A percentile compares a stretch with the other conserved stretches of the same genome.
Conservation (phyloP, 1,140 invertebrate species). For the Arctopsyche grandis region DNA sequence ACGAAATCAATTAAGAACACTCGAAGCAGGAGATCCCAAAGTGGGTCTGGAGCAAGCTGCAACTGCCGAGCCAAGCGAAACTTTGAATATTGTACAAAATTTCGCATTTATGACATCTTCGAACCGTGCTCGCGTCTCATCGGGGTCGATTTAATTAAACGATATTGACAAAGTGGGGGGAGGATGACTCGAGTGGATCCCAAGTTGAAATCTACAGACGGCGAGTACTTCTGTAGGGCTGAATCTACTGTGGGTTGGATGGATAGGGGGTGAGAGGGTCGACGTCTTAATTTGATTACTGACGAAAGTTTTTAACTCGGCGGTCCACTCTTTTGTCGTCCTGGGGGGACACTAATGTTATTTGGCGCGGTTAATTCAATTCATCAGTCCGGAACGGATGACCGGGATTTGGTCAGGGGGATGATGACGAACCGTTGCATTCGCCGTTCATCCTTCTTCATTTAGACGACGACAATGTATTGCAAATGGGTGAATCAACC, state of each 20-base stretch:
- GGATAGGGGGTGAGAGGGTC: constrained; percentile 21
- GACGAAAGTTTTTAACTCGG: constrained; percentile 47
- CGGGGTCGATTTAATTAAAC: constrained; percentile 37
- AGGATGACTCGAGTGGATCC: constrained; percentile 8
- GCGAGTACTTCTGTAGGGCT: neutral
- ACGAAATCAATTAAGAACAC: constrained; percentile 50
- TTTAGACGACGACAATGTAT: too few species aligned
- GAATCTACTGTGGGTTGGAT: neutral
- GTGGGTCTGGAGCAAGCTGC: neutral
- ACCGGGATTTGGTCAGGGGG: constrained; percentile 31
- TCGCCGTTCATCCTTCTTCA: too few species aligned
- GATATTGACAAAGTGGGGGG: constrained; percentile 34
- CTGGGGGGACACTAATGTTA: constrained; percentile 46
- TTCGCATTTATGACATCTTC: neutral
- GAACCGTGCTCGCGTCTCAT: neutral
- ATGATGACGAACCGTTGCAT: constrained; percentile 22
- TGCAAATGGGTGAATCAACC: too few species aligned
- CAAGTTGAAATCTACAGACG: neutral
- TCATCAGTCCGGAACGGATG: constrained; percentile 41
- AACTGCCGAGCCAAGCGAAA: neutral
- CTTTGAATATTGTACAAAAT: neutral
- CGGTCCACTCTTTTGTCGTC: constrained; percentile 30
- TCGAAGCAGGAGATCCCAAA: neutral
- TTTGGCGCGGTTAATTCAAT: constrained; percentile 52
- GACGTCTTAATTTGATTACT: constrained; percentile 52